phyloP scores from a whole-genome alignment of 1,140 invertebrate species.

The Drosophila orena region DNA sequence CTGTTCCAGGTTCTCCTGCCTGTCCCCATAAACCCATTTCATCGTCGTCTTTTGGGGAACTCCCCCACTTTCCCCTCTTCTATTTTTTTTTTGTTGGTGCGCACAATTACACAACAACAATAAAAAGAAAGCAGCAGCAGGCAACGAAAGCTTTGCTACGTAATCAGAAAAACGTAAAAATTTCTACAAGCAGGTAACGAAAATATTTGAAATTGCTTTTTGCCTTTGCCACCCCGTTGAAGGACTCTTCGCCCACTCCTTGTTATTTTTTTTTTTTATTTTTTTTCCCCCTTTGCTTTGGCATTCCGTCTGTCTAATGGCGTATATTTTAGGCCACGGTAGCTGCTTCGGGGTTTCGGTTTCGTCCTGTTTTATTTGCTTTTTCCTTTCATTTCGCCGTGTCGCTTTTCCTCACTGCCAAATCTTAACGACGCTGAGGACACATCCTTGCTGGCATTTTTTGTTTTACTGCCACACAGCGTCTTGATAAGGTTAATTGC shows the following conservation, averaged over 20 bases:
- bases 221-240: slow-evolving; percentile 56
- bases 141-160: slow-evolving; percentile 45
- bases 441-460: slow-evolving; percentile 31
- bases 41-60: slow-evolving; percentile 12
- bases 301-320: slow-evolving; percentile 78
- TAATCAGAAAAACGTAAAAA: slow-evolving; percentile 83
- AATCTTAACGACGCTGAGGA: slow-evolving; percentile 35
- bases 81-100: slow-evolving; percentile 52
- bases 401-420: slow-evolving; percentile 7
- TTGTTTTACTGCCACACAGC: slow-evolving; percentile 28
- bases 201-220: slow-evolving; percentile 83
- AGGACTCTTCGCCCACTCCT: background rate
- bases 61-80: slow-evolving; percentile 22
- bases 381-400: background rate
- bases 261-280: background rate
- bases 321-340: slow-evolving; percentile 61
- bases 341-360: slow-evolving; percentile 38
- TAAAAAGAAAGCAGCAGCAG: slow-evolving; percentile 22
- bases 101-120: slow-evolving; percentile 80
- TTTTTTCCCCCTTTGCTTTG: slow-evolving; percentile 37
- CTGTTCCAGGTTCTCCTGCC: slow-evolving; percentile 3
- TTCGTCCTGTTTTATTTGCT: slow-evolving; percentile 44
- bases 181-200: slow-evolving; percentile 76
- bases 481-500: slow-evolving; percentile 78
- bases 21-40: slow-evolving; percentile 63